Conservation (phyloP, 2,888 invertebrate genomes). For the Bellardia bayeri region DNA sequence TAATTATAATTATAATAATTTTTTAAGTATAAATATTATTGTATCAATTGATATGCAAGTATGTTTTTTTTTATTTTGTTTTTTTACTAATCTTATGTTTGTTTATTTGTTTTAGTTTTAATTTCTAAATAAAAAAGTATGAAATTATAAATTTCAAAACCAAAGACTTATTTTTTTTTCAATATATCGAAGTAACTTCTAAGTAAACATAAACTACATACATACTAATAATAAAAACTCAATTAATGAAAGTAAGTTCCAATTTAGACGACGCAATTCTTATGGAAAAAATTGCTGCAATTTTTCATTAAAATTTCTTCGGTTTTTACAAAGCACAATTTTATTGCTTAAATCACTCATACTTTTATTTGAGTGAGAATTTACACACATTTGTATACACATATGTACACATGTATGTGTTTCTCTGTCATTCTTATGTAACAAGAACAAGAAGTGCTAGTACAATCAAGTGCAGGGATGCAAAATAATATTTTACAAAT, state of each 20-base stretch:
- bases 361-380: no score
- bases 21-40: conserved; percentile 75
- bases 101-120: conserved; percentile 32
- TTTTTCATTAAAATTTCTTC: no score
- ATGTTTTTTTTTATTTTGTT: conserved; percentile 66
- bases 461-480: no score
- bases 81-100: conserved; percentile 54
- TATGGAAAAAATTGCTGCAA: no score
- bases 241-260: background rate
- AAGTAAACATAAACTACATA: conserved; percentile 31
- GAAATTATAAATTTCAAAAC: conserved; percentile 51
- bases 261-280: no score
- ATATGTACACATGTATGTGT: no score
- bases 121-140: conserved; percentile 68
- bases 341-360: no score
- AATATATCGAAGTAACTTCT: conserved; percentile 21
- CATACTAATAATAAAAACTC: conserved; percentile 23
- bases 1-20: conserved; percentile 58
- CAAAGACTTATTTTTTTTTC: conserved; percentile 37
- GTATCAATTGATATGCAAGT: conserved; percentile 77
- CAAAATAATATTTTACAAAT: no score
- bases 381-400: no score
- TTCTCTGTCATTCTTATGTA: no score
- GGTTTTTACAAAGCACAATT: no score
- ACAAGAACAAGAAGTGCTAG: no score